Percentiles rank a stretch among this genome's conserved stretches.
Conservation (phyloP, 2,797 vertebrate species). For the Phrynocephalus forsythii region DNA sequence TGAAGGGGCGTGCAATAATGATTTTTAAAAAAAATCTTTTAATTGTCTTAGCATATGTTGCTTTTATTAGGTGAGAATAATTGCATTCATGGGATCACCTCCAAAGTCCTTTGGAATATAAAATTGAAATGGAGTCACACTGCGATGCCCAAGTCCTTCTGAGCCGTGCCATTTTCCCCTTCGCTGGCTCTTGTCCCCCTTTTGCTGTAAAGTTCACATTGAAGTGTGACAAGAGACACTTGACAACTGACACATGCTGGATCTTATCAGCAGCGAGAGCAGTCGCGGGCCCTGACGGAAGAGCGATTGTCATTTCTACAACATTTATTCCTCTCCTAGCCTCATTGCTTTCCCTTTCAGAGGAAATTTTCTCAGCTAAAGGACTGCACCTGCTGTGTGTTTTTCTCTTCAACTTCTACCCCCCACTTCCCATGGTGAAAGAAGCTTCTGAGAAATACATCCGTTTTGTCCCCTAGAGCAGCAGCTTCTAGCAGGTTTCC, state of each 20-base stretch:
- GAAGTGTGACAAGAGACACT: conserved; percentile 89
- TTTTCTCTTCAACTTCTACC: not conserved
- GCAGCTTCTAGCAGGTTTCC: conserved; percentile 73
- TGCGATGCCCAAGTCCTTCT: conserved; percentile 97
- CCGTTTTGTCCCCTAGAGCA: conserved; percentile 75
- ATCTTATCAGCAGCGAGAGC: conserved; percentile 90
- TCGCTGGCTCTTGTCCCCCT: conserved; percentile 91
- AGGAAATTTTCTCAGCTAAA: conserved; percentile 79
- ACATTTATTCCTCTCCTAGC: conserved; percentile 89
- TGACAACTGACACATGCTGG: conserved; percentile 89
- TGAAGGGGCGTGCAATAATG: conserved; percentile 93
- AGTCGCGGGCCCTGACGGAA: conserved; percentile 87
- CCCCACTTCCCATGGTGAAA: conserved; percentile 5
- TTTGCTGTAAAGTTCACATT: conserved; percentile 91
- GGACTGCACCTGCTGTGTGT: conserved; percentile 67
- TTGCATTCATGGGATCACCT: conserved; percentile 98
- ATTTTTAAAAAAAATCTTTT: conserved; percentile 86
- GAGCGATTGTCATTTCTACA: conserved; percentile 91
- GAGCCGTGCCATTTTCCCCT: conserved; percentile 94
- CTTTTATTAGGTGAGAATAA: conserved; percentile 99
- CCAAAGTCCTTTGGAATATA: conserved; percentile 97
- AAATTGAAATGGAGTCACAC: conserved; percentile 99
- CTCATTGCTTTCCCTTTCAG: conserved; percentile 80
- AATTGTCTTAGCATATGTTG: conserved; percentile 99
- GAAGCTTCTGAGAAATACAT: conserved; percentile 60